Evolutionary conservation across 1,140 invertebrate genomes (phyloP).

Genomic region (Steinernema khuongi): DNA sequence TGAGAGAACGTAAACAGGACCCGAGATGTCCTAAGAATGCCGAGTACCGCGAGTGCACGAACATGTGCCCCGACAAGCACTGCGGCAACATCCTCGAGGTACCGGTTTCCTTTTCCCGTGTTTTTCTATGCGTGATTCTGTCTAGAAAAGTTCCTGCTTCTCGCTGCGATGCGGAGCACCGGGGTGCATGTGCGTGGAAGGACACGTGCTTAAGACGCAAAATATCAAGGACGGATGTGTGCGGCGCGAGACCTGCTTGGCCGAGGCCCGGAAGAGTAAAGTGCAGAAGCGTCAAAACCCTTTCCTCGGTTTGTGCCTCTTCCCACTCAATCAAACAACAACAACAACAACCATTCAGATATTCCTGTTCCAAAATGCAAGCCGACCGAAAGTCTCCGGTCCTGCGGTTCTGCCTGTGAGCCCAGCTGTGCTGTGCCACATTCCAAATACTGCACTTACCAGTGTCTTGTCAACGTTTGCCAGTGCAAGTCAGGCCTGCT

Average conservation of each 20-base stretch:
- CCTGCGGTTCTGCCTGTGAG: conserved; percentile 33
- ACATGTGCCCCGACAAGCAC: background rate
- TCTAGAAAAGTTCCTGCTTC: background rate
- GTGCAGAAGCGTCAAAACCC: background rate
- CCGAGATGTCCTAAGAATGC: background rate
- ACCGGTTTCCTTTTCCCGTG: background rate
- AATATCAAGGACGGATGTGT: conserved; percentile 5
- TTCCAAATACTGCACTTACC: conserved; percentile 30
- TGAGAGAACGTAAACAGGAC: background rate
- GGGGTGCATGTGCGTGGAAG: background rate
- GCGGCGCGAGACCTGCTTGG: background rate
- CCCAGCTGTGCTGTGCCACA: conserved; percentile 22
- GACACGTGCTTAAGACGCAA: background rate
- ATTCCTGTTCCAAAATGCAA: conserved; percentile 8
- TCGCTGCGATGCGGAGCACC: background rate
- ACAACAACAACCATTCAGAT: background rate
- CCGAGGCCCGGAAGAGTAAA: background rate
- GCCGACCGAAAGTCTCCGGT: conserved; percentile 22
- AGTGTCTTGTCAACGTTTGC: conserved; percentile 31
- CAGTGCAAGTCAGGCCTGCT: conserved; percentile 33
- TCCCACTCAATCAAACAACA: background rate
- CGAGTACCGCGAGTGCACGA: background rate
- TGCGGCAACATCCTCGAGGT: conserved; percentile 6
- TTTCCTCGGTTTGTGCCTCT: background rate
- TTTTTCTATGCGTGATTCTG: background rate